phyloP scores from a whole-genome alignment of 2,113 vertebrate species.

The Lota lota region DNA sequence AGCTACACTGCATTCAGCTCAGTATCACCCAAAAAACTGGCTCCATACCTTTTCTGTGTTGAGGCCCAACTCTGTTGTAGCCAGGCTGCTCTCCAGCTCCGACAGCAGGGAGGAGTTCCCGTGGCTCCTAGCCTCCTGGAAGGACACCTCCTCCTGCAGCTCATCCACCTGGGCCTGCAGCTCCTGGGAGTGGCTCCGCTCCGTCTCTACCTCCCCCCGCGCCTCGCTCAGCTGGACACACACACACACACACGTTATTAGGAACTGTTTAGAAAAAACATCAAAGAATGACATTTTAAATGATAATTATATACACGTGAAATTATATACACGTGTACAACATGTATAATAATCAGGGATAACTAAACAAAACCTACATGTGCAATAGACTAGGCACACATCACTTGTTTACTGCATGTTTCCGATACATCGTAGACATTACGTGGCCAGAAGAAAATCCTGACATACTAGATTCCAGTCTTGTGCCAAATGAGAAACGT shows the following conservation, averaged over 20 bases:
- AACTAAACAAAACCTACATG: too few relatives aligned
- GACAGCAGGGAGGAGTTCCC: slow-evolving; percentile 66
- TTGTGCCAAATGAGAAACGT: slow-evolving; percentile 37
- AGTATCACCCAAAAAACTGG: background rate
- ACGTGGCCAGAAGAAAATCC: slow-evolving; percentile 38
- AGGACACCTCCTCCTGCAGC: slow-evolving; percentile 66
- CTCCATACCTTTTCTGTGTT: slow-evolving; percentile 61
- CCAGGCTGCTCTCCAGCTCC: slow-evolving; percentile 69
- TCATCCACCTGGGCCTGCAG: slow-evolving; percentile 71
- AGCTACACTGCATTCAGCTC: too few relatives aligned
- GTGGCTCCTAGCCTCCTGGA: slow-evolving; percentile 53
- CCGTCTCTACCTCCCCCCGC: slow-evolving; percentile 57
- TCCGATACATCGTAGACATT: background rate
- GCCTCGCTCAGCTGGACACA: slow-evolving; percentile 61
- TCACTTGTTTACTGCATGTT: background rate
- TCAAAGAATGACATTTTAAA: background rate
- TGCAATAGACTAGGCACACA: too few relatives aligned
- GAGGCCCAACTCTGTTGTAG: slow-evolving; percentile 39
- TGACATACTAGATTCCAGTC: slow-evolving; percentile 58
- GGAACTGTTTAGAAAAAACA: background rate
- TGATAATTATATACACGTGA: background rate
- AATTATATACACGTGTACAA: background rate
- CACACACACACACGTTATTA: slow-evolving; percentile 1
- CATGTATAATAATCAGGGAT: too few relatives aligned
- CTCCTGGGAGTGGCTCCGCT: slow-evolving; percentile 48